Percentiles rank a stretch among this genome's conserved stretches.
Conservation (phyloP, 2,888 invertebrate genomes). For the Tubulanus polymorphus region DNA sequence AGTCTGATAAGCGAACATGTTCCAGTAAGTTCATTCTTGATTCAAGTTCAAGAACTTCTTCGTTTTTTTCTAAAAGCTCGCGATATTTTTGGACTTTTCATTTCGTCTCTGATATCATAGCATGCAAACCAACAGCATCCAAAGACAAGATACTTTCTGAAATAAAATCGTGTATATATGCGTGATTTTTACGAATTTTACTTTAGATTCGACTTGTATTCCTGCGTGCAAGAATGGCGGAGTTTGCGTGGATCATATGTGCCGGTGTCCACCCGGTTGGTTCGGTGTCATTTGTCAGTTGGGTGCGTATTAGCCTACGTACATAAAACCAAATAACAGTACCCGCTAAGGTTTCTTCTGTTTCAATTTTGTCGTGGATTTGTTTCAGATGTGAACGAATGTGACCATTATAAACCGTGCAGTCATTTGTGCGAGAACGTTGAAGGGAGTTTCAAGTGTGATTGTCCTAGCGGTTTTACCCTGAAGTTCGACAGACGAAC, state of each 20-base stretch:
- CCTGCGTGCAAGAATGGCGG: constrained; percentile 29
- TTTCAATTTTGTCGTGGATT: not conserved
- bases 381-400: constrained; percentile 22
- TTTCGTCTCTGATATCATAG: too few relatives aligned
- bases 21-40: constrained; percentile 25
- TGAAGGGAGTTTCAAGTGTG: constrained; percentile 16
- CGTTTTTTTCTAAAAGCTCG: too few relatives aligned
- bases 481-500: constrained; percentile 10
- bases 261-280: constrained; percentile 24
- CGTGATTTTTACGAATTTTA: not conserved
- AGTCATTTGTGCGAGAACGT: constrained; percentile 20
- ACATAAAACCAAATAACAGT: not conserved
- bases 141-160: too few relatives aligned
- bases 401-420: constrained; percentile 16
- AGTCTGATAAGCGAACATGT: constrained; percentile 23
- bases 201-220: constrained; percentile 26
- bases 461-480: constrained; percentile 13
- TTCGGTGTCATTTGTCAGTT: constrained; percentile 26
- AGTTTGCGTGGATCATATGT: constrained; percentile 21
- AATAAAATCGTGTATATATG: not conserved
- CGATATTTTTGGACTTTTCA: too few relatives aligned
- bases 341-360: not conserved
- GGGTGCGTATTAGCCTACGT: constrained; percentile 17
- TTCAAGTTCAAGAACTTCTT: too few relatives aligned
- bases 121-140: too few relatives aligned